Conservation (phyloP, 1,140 invertebrate species). For the Drosophila mojavensis region DNA sequence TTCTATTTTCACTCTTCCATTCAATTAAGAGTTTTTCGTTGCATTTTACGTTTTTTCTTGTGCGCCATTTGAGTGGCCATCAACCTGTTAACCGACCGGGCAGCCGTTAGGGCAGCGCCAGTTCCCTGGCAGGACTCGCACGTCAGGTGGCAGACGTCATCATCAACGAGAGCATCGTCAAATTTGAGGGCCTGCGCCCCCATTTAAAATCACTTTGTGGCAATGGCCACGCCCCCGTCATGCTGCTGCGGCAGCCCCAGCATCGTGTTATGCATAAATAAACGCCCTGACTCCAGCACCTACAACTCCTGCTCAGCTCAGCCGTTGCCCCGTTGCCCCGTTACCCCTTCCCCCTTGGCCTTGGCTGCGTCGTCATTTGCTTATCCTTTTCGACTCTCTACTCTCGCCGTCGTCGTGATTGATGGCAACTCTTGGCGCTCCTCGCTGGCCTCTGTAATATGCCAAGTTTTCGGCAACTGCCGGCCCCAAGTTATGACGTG, state of each 20-base stretch:
- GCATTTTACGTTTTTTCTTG: constrained; percentile 18
- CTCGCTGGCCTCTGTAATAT: constrained; percentile 13
- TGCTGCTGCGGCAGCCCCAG: neutral
- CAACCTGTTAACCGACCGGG: neutral
- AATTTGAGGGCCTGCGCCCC: constrained; percentile 43
- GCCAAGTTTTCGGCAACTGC: constrained; percentile 42
- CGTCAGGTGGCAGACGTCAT: constrained; percentile 28
- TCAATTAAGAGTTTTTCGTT: constrained; percentile 18
- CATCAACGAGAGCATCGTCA: constrained; percentile 51
- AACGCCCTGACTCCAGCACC: constrained; percentile 26
- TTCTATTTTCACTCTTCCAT: constrained; percentile 6
- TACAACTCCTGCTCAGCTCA: neutral
- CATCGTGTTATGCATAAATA: constrained; percentile 66
- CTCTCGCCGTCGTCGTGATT: constrained; percentile 41
- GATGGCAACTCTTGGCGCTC: constrained; percentile 47
- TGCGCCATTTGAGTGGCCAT: constrained; percentile 28
- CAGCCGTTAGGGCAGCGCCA: constrained; percentile 18
- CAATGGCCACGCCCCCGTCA: constrained; percentile 1
- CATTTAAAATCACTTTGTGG: constrained; percentile 66
- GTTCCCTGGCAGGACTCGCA: constrained; percentile 3
- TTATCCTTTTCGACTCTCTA: constrained; percentile 35
- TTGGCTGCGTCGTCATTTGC: constrained; percentile 36
- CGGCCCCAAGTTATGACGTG: constrained; percentile 59
- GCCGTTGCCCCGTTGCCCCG: neutral
- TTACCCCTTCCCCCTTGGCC: neutral